These are phyloP conservation scores for Chloebia gouldiae DNA, from an alignment of 2,113 vertebrate species.

Conservation along the genomic window DNA sequence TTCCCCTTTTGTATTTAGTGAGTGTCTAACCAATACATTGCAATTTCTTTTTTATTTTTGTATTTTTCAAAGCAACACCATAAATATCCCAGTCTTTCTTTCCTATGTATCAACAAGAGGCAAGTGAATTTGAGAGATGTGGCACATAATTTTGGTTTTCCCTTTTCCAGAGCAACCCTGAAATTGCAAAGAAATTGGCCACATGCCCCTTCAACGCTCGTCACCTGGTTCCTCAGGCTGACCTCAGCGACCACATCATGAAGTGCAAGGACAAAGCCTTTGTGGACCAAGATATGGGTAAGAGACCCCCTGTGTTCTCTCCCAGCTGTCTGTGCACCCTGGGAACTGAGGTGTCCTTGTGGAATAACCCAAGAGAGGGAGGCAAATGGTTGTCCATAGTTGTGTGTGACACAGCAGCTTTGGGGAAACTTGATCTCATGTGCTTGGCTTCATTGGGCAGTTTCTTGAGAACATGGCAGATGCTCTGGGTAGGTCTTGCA, in stretches of 20 bases:
- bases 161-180: slow-evolving; percentile 18
- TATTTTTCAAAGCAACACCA: neutral
- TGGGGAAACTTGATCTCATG: neutral
- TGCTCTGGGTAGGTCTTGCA: neutral
- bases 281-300: slow-evolving; percentile 17
- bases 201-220: slow-evolving; percentile 38
- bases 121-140: neutral
- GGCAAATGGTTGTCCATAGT: neutral
- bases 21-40: neutral
- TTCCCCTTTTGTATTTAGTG: neutral
- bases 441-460: neutral
- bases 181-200: slow-evolving; percentile 28
- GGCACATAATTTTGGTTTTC: neutral
- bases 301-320: neutral
- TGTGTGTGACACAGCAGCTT: neutral
- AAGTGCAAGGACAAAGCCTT: neutral
- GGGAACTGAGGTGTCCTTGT: neutral
- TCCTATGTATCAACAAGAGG: neutral
- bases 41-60: neutral
- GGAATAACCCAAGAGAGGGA: neutral
- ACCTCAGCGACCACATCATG: neutral
- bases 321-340: neutral
- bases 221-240: neutral
- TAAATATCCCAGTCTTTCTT: neutral
- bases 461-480: neutral